Percentiles rank a stretch among this genome's conserved stretches.
Evolutionary conservation across 2,797 vertebrate species (phyloP).

Genomic region (Pseudomugil gertrudae): DNA sequence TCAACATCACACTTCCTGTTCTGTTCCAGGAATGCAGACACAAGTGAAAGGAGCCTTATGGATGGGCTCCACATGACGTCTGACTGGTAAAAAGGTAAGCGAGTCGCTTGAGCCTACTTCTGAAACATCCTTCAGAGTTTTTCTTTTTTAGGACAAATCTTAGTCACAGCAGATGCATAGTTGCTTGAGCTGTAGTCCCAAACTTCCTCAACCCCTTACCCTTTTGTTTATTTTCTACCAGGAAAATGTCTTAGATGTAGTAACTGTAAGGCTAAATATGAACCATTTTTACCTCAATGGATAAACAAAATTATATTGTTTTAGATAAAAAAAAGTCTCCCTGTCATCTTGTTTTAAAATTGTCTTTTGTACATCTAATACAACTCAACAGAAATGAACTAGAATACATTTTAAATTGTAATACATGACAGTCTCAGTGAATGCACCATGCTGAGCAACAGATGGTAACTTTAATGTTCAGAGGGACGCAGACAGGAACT

Average conservation of each 20-base stretch:
- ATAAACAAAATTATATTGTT: not conserved
- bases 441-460: no score
- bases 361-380: not conserved
- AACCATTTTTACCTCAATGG: not conserved
- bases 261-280: not conserved
- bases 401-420: not conserved
- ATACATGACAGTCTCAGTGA: no score
- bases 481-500: not conserved
- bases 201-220: not conserved
- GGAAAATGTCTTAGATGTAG: not conserved
- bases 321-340: not conserved
- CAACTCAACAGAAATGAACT: not conserved
- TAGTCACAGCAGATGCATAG: not conserved
- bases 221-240: not conserved
- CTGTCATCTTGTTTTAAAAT: not conserved
- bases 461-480: not conserved
- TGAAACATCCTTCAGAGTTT: conserved; percentile 5
- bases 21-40: conserved; percentile 61
- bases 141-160: not conserved
- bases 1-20: conserved; percentile 61
- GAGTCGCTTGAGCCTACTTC: conserved; percentile 5
- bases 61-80: conserved; percentile 56
- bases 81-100: conserved; percentile 18
- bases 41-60: conserved; percentile 49
- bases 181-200: not conserved